Conservation (phyloP, 1,140 invertebrate genomes). For the Heliconius congener region DNA sequence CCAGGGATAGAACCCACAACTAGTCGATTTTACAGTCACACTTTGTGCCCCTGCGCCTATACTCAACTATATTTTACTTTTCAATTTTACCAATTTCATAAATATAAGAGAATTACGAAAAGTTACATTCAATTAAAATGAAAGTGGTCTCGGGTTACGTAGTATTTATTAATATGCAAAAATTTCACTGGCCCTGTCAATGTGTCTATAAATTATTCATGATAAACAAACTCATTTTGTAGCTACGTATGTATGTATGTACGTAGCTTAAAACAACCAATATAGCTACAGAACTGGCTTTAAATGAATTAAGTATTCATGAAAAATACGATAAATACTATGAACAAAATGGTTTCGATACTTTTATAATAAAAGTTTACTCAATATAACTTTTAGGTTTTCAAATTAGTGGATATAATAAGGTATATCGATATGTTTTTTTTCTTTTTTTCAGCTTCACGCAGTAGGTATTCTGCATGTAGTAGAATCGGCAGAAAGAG, state of each 20-base stretch:
- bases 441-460: no score
- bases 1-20: no score
- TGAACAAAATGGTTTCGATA: background rate
- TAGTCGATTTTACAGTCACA: no score
- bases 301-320: background rate
- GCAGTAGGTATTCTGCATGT: no score
- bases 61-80: background rate
- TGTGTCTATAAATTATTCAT: constrained; percentile 55
- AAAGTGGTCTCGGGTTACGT: constrained; percentile 49
- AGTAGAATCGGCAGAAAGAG: no score
- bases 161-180: constrained; percentile 50
- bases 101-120: constrained; percentile 24
- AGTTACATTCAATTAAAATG: constrained; percentile 45
- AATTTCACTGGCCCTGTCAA: constrained; percentile 49
- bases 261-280: background rate
- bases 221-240: constrained; percentile 36
- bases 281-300: background rate
- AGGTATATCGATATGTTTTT: background rate
- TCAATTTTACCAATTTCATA: background rate
- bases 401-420: no score
- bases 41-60: no score
- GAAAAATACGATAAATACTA: background rate
- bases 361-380: background rate
- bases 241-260: background rate
- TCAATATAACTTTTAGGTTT: no score